Base-by-base conservation (phyloP, 1,140 invertebrate species). In the Saccostrea cuccullata region DNA sequence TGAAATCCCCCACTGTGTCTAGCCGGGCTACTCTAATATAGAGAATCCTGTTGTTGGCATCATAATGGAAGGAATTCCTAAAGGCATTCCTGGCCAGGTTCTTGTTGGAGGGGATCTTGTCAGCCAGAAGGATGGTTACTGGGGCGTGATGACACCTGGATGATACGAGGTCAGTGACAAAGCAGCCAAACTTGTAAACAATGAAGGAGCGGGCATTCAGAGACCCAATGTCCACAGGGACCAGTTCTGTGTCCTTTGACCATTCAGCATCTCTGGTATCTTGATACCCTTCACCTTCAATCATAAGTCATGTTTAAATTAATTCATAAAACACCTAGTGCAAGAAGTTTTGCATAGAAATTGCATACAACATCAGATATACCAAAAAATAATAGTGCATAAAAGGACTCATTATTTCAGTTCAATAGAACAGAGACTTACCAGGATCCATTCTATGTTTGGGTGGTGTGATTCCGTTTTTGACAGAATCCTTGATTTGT, bases 121-220 rank as follows among this genome's bases (percentile, higher is more conserved):
- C 91, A 5, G 94, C 94, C 9, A 94, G 87, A 13, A 94, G 91
- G 11, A 94, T 90, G 8, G 93, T 94, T 23, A 94, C 90, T 47
- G 94, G 93, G 23, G 88, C 58, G 82, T 93, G 93, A 36, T 91
- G 90, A 87, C 93, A 94, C 23, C 93, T 92, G 17, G 90, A 88
- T 0, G 91, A 85, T 2, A 94, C 90, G 47, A 94, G 88, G 40
- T 93, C 92, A 2, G 91, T 87, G 0, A 94, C 90, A 88, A 94
- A 94, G 85, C 90, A 93, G 20, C 93, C 94, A 89, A 94, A 94
- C 91, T 94, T 94, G 91, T 94, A 94, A 12, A 94, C 91, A 83
- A 94, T 92, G 84, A 94, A 94, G 36, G 91, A 91, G 60, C 94
- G 89, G n/a, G 93, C 91, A 90, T 92, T 91, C 5, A 94, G 88